phyloP scores from a whole-genome alignment of 2,797 vertebrate genomes.

The Pseudochromis fuscus region DNA sequence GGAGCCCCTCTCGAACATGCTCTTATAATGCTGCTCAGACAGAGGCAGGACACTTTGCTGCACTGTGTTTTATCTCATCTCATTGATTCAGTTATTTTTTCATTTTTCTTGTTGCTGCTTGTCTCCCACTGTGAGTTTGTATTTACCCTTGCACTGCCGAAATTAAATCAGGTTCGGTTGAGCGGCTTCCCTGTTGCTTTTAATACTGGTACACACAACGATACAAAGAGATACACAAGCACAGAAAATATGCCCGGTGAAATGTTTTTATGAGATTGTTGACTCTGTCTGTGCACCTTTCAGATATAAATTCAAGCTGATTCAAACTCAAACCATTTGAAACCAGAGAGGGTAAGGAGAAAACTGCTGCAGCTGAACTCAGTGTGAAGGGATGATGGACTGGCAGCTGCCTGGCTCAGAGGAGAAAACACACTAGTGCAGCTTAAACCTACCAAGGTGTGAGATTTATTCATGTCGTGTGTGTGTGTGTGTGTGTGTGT shows the following conservation, averaged over 20 bases:
- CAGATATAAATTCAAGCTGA: constrained; percentile 51
- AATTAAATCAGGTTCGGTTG: background rate
- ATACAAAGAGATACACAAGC: background rate
- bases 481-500: constrained; percentile 31
- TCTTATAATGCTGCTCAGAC: constrained; percentile 19
- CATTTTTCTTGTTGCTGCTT: constrained; percentile 12
- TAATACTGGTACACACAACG: constrained; percentile 8
- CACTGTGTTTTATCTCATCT: constrained; percentile 21
- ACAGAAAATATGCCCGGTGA: background rate
- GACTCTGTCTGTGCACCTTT: constrained; percentile 12
- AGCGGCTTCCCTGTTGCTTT: background rate
- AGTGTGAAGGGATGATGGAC: constrained; percentile 66
- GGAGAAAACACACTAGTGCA: constrained; percentile 60
- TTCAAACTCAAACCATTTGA: constrained; percentile 41
- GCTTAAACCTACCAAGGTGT: constrained; percentile 75
- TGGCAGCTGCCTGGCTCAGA: constrained; percentile 66
- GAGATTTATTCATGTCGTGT: constrained; percentile 67
- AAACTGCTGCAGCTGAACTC: constrained; percentile 55
- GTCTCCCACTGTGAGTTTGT: constrained; percentile 17
- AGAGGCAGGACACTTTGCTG: background rate
- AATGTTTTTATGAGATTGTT: constrained; percentile 32
- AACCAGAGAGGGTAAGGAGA: constrained; percentile 52
- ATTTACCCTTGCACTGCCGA: background rate
- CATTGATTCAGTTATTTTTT: constrained; percentile 20
- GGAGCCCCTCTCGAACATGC: background rate